phyloP scores from a whole-genome alignment of 2,113 vertebrate genomes.

The Lophura nycthemera region DNA sequence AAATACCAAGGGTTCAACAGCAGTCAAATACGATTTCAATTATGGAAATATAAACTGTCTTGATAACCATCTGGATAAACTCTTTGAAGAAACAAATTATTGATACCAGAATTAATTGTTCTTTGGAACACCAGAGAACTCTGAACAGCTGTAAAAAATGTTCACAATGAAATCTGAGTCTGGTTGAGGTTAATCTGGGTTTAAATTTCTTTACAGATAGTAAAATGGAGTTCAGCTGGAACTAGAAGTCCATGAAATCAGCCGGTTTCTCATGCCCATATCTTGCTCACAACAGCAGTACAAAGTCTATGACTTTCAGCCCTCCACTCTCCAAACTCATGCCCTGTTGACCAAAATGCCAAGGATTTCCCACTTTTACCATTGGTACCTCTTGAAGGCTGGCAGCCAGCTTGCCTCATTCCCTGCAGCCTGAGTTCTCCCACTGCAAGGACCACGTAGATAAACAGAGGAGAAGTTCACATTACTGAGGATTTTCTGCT shows the following conservation, averaged over 20 bases:
- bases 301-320: background rate
- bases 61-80: background rate
- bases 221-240: background rate
- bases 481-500: background rate
- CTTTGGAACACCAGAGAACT: slow-evolving; percentile 28
- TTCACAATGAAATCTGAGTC: background rate
- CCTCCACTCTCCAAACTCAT: background rate
- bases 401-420: background rate
- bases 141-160: slow-evolving; percentile 36
- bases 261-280: background rate
- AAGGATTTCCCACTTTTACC: background rate
- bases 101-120: slow-evolving; percentile 31
- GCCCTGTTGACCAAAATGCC: rapidly evolving
- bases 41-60: slow-evolving; percentile 7
- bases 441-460: background rate
- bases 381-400: background rate
- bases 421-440: background rate
- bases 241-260: background rate
- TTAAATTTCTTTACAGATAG: slow-evolving; percentile 3
- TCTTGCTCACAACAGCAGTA: rapidly evolving
- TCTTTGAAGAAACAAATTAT: slow-evolving; percentile 35
- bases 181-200: background rate
- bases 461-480: background rate
- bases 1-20: background rate
- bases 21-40: background rate